Base-by-base conservation (phyloP, 1,140 invertebrate genomes). In the Drosophila obscura region DNA sequence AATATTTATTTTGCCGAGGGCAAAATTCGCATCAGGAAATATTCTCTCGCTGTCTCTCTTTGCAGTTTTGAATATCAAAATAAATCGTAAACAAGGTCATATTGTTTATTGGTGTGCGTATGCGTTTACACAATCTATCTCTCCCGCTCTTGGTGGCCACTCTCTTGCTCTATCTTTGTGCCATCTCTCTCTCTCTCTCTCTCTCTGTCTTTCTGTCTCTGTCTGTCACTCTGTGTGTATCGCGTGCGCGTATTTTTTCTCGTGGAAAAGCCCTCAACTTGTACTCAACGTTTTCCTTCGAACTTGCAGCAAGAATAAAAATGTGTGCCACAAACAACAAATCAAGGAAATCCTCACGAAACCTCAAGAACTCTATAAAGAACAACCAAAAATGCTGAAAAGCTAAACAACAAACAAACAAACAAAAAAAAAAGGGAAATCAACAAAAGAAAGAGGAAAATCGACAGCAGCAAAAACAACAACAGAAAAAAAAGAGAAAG, bases 31-130 rank as follows among this genome's bases (percentile, higher is more conserved):
- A 74, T 74, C 49, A 66, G 49, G 53, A 65, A 73, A 58, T 45
- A 57, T 66, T 45, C 53, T 73, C 49, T 56, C 64, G 60, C 59
- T 50, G 51, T 45, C 41, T 61, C 77, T 61, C 76, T 77, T 73
- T 80, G 80, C 80, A 84, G 80, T 87, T 85, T 87, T 88, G 80
- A 89, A 89, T 88, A 88, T 88, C 83, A 88, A 88, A 88, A 88
- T 88, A 88, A 88, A 84, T 89, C 84, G 83, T 88, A 88, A 88
- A 88, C 83, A 88, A 88, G 83, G 83, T 88, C 83, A 88, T 78
- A 68, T 76, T 88, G 58, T 74, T 55, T 82, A 56, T 68, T 64
- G 44, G 82, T 87, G 65, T 74, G 68, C 45, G 48, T 69, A 45
- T 51, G 63, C 48, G 60, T 58, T 35, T 68, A 57, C 39, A 56